Evolutionary conservation across 2,113 vertebrate species (phyloP), one percentile per base, ranked within the genome.

Genomic region (Hippocampus abdominalis): DNA sequence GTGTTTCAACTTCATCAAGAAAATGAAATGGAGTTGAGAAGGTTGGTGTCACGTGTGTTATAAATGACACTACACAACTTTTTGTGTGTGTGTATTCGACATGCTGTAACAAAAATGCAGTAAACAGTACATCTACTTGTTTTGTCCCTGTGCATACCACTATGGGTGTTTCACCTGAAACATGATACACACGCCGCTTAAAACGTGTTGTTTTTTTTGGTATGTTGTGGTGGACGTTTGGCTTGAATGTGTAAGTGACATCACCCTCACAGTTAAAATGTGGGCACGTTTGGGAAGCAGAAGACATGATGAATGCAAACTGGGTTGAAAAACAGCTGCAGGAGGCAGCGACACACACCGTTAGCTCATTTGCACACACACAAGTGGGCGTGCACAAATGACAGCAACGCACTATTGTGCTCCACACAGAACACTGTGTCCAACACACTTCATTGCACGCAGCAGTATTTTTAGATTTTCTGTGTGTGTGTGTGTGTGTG

Each of bases 311-410:
- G 9, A 27, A 57, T 42, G 61, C 39, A 44, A 64, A 64, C 11
- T 44, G 62, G 62, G 62, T 25, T 64, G 46, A 8, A 42, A 42
- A 64, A 64, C 39, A 42, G 32, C 61, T 64, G 61, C 61, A 63
- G 61, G 61, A 63, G 60, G 18, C 60, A 62, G 60, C 9, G 5
- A 36, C 18, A 21, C 16, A 40, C 61, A 64, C 21, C 21, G 23
- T 42, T 64, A 21, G 21, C 29, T 63, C 60, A 39, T 63, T 63
- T 62, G 20, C 57, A 60, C 18, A 61, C 59, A 60, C 57, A 32
- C 57, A 32, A 15, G 16, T 18, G 12, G 7, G 23, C 1, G 23
- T 18, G 25, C 29, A 36, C 59, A 36, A 32, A 36, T 0, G 16
- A 49, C 46, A 49, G 46, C 46, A 7, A 49, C 46, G 46, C 36